Evolutionary conservation across 2,113 vertebrate species (phyloP).

Genomic region (Motacilla tschutschensis): DNA sequence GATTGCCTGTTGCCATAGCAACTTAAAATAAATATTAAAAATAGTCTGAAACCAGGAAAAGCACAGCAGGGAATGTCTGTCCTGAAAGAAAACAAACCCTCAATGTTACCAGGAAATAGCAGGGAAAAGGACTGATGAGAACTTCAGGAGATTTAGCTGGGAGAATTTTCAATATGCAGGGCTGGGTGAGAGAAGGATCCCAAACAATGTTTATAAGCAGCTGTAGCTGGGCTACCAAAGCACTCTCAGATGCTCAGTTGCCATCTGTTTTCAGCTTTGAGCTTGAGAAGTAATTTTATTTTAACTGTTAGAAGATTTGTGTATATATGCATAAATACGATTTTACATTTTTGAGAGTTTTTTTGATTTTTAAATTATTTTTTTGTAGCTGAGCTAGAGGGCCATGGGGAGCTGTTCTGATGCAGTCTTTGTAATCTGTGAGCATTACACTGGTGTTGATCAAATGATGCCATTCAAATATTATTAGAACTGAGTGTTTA

Average conservation of each 20-base stretch:
- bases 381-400: not conserved
- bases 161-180: not conserved
- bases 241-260: not conserved
- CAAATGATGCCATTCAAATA: not conserved
- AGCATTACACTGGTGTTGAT: not conserved
- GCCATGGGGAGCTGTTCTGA: not conserved
- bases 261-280: constrained; percentile 34
- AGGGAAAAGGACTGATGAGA: constrained; percentile 18
- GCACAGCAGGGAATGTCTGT: constrained; percentile 71
- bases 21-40: constrained; percentile 77
- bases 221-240: not conserved
- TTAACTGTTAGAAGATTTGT: not conserved
- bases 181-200: not conserved
- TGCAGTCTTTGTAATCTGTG: not conserved
- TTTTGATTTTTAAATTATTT: not conserved
- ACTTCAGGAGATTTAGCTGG: not conserved
- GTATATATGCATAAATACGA: not conserved
- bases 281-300: constrained; percentile 16
- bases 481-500: not conserved
- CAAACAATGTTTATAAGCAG: not conserved
- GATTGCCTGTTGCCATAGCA: constrained; percentile 55
- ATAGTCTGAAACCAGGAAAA: constrained; percentile 68
- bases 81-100: constrained; percentile 67
- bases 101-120: constrained; percentile 27
- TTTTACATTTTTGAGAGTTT: constrained; percentile 20